A percentile compares a stretch with the other conserved stretches of the same genome.
These are phyloP conservation scores for Cryptus armator DNA, from an alignment of 2,888 invertebrate species.

Conservation along the genomic window DNA sequence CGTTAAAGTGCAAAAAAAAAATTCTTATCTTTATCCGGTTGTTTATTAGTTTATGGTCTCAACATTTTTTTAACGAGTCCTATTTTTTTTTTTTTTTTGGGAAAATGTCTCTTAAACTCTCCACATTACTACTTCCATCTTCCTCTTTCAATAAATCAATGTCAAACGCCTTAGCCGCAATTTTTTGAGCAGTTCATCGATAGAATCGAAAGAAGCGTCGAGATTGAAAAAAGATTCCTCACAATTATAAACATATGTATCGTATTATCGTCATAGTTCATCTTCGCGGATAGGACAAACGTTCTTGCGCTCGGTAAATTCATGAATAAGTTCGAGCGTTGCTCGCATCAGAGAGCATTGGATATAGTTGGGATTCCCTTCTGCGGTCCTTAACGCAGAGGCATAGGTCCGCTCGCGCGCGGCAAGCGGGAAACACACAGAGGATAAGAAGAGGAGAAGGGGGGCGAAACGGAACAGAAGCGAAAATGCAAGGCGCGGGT, in stretches of 20 bases:
- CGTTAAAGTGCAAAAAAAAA: no score
- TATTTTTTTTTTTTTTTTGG: no score
- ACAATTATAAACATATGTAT: not conserved
- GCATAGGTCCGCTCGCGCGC: slow-evolving; percentile 76
- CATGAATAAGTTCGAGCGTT: slow-evolving; percentile 21
- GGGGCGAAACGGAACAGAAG: slow-evolving; percentile 69
- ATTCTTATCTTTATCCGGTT: no score
- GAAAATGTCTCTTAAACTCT: no score
- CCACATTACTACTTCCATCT: no score
- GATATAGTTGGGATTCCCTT: not conserved
- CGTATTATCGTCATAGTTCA: not conserved
- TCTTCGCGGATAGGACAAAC: slow-evolving; percentile 36
- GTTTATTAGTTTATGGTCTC: no score
- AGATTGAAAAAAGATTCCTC: no score
- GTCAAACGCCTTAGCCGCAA: no score
- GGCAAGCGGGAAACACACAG: slow-evolving; percentile 4
- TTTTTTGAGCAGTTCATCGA: no score
- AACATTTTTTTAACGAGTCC: no score
- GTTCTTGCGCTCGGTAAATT: slow-evolving; percentile 54
- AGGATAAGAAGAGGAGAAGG: slow-evolving; percentile 37
- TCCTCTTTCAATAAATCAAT: no score
- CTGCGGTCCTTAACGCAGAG: not conserved
- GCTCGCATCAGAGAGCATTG: slow-evolving; percentile 4
- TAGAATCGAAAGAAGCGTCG: no score
- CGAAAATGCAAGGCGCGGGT: slow-evolving; percentile 70